phyloP scores from a whole-genome alignment of 1,140 invertebrate genomes.

The Nixonia krombeini region DNA sequence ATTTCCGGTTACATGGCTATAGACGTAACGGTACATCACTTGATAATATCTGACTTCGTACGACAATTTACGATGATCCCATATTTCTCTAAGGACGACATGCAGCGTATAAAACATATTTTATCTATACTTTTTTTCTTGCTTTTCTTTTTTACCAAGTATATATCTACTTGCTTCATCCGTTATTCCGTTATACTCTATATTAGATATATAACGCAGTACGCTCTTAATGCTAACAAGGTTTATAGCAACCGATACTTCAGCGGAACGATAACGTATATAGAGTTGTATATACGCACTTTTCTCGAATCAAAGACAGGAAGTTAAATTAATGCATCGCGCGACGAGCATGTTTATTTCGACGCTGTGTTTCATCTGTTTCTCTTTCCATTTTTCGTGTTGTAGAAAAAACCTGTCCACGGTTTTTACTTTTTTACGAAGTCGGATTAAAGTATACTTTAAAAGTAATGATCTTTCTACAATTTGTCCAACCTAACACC shows the following conservation, averaged over 20 bases:
- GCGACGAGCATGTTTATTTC: constrained; percentile 31
- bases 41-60: constrained; percentile 56
- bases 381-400: neutral
- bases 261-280: constrained; percentile 49
- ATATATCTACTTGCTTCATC: constrained; percentile 56
- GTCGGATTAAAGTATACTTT: too few species aligned
- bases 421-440: too few species aligned
- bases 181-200: constrained; percentile 56
- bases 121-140: constrained; percentile 60
- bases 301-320: constrained; percentile 52
- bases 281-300: constrained; percentile 40
- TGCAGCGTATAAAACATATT: constrained; percentile 72
- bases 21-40: constrained; percentile 56
- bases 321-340: constrained; percentile 50
- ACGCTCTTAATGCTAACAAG: constrained; percentile 62
- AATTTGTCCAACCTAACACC: too few species aligned
- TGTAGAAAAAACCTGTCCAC: too few species aligned
- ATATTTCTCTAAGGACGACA: constrained; percentile 65
- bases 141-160: constrained; percentile 43
- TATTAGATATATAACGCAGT: constrained; percentile 57
- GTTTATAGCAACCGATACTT: constrained; percentile 59
- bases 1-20: constrained; percentile 43
- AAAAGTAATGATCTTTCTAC: too few species aligned
- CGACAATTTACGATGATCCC: constrained; percentile 62
- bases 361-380: constrained; percentile 3